Base-by-base conservation (phyloP, 2,113 vertebrate genomes). In the Chionis minor region DNA sequence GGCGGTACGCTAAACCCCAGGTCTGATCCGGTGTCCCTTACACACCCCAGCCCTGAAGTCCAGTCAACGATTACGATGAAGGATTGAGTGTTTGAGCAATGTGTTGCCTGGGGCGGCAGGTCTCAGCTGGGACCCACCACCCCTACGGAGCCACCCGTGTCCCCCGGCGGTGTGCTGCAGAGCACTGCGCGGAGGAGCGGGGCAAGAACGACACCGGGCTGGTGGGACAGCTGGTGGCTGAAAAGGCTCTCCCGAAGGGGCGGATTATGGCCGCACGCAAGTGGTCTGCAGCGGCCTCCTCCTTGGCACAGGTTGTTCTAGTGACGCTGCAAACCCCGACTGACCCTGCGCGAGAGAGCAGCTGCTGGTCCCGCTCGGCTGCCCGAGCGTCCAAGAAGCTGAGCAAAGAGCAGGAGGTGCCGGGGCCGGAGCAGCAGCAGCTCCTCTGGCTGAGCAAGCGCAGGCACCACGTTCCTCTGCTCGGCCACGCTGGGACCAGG, bases 301-400 rank as follows among this genome's bases (percentile, higher is more conserved):
- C 51, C 59, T 44, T 18, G 59, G 77, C 72, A 70, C 6, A 12
- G 49, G 12, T 51, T 51, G 49, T 51, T 51, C 9, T 13, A 12
- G 23, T 2, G 30, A 12, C 61, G 44, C 81, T 49, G 45, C 28
- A 30, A 61, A 47, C 23, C 52, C 74, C 52, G 45, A 2, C 56
- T 18, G 63, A 35, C 35, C 40, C 42, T 0, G 0, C 6, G 17
- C 2, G 33, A 33, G 51, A 27, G 30, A 83, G 66, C 86, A 35
- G 71, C 82, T 47, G 78, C 91, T n/a, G 32, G 47, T 44, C 66
- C 62, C 0, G 1, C 69, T 47, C 4, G 1, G 79, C 73, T 14
- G 13, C 47, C 35, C 4, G 2, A 10, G 67, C 0, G 0, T 2
- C n/a, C 7, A 4, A 47, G 65, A 26, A 0, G 11, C 75, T 7